Percentiles rank a stretch among this genome's conserved stretches.
phyloP scores from a whole-genome alignment of 2,797 vertebrate genomes.

The Masticophis lateralis region DNA sequence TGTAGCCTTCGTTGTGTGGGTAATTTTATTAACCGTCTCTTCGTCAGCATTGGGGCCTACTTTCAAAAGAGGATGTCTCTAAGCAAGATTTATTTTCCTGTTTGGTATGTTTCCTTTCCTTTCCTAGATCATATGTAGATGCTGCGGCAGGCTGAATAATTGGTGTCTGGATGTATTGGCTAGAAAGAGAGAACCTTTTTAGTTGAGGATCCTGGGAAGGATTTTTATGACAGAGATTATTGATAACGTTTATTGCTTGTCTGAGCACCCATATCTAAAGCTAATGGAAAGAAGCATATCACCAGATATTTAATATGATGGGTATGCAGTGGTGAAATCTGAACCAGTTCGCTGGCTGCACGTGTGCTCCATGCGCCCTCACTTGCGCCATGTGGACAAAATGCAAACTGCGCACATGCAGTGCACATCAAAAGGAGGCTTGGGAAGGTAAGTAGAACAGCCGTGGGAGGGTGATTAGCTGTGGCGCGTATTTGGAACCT shows the following conservation, averaged over 20 bases:
- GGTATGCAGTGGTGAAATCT: not conserved
- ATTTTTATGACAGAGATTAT: accelerated
- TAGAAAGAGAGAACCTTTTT: not conserved
- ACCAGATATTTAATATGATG: too few species aligned
- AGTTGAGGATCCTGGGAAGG: accelerated
- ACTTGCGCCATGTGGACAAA: too few species aligned
- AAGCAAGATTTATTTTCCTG: not conserved
- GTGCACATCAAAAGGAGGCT: too few species aligned
- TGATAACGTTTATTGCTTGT: not conserved
- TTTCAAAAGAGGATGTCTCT: not conserved
- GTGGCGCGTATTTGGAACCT: too few species aligned
- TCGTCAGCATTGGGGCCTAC: not conserved
- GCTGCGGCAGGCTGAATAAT: not conserved
- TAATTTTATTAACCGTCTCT: not conserved
- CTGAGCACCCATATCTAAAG: not conserved
- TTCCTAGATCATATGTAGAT: not conserved
- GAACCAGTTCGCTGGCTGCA: too few species aligned
- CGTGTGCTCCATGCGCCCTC: too few species aligned
- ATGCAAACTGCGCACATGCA: too few species aligned
- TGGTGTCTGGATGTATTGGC: accelerated
- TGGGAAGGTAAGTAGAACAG: too few species aligned
- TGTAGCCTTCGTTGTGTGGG: not conserved
- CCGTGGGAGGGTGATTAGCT: too few species aligned
- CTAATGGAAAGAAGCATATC: not conserved
- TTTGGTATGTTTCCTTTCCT: not conserved